phyloP scores from a whole-genome alignment of 2,113 vertebrate genomes.

The Telmatochromis sp. region DNA sequence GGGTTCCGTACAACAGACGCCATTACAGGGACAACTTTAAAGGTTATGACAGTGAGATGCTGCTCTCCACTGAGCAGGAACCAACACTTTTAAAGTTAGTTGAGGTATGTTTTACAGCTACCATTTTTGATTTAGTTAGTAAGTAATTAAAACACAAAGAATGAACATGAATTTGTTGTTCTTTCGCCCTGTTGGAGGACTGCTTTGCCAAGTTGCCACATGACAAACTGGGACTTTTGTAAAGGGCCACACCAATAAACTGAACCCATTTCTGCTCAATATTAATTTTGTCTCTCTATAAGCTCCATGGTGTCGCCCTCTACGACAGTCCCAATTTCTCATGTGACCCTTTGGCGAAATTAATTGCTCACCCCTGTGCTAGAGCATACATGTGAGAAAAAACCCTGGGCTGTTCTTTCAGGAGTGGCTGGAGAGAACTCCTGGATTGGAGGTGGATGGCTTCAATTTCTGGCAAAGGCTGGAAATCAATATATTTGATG shows the following conservation, averaged over 20 bases:
- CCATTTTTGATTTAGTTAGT: neutral
- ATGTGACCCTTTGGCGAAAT: neutral
- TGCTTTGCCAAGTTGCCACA: neutral
- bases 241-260: neutral
- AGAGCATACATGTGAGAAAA: neutral
- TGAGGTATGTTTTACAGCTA: constrained; percentile 71
- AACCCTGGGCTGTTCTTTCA: constrained; percentile 40
- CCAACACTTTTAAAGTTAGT: constrained; percentile 83
- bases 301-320: neutral
- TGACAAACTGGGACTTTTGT: neutral
- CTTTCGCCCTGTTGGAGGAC: neutral
- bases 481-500: constrained; percentile 80
- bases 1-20: constrained; percentile 88
- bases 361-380: neutral
- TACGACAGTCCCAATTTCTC: neutral
- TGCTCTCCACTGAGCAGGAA: constrained; percentile 83
- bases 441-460: constrained; percentile 81
- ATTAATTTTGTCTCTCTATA: neutral
- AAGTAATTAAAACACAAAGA: neutral
- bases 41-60: constrained; percentile 75
- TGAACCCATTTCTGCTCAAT: neutral
- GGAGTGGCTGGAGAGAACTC: constrained; percentile 97
- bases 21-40: constrained; percentile 92
- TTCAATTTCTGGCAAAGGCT: constrained; percentile 95
- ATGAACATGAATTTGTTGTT: neutral